Base-by-base conservation (phyloP, 2,113 vertebrate genomes). In the Rhinopomastus cyanomelas region DNA sequence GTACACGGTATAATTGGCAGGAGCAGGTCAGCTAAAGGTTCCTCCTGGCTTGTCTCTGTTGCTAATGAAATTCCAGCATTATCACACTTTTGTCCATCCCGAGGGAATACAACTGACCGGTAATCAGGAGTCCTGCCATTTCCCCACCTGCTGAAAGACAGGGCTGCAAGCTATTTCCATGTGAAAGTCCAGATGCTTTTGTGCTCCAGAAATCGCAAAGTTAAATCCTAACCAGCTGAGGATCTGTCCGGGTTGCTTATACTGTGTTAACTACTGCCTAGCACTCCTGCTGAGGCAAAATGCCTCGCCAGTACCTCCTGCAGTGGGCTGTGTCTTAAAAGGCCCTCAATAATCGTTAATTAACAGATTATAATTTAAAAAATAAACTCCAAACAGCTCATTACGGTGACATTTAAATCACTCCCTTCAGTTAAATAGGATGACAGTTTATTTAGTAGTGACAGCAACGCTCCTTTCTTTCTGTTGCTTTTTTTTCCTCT, bases 361-460 rank as follows among this genome's bases (percentile, higher is more conserved):
- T 95, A 95, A 94, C 74, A 94, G 81, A 91, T 95, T 94, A 89
- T 55, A 91, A 93, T 86, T 92, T 81, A 22, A 92, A 94, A 94
- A 93, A 91, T 87, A 91, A 93, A 91, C 81, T 91, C 36, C 82
- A 92, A 94, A 87, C 85, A 95, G 59, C 78, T 89, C 36, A 74
- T 93, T 94, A 80, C 59, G 39, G 26, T 95, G 92, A 93, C 84
- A 93, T 93, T 94, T 92, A 89, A 96, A 85, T 84, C 32, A 69
- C 49, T 92, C 79, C 2, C 60, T 93, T 96, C 51, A 61, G 55
- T 90, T 72, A 59, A 53, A 82, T 90, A 85, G 34, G 65, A 79
- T 64, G 94, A 91, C 87, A 91, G 62, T 61, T 79, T 88, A 64
- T 62, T 81, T 93, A 77, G 91, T 81, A 95, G 89, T 51, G 75